Percentiles rank a stretch among this genome's conserved stretches.
Evolutionary conservation across 2,888 invertebrate species (phyloP).

Genomic region (Steinernema carpocapsae): DNA sequence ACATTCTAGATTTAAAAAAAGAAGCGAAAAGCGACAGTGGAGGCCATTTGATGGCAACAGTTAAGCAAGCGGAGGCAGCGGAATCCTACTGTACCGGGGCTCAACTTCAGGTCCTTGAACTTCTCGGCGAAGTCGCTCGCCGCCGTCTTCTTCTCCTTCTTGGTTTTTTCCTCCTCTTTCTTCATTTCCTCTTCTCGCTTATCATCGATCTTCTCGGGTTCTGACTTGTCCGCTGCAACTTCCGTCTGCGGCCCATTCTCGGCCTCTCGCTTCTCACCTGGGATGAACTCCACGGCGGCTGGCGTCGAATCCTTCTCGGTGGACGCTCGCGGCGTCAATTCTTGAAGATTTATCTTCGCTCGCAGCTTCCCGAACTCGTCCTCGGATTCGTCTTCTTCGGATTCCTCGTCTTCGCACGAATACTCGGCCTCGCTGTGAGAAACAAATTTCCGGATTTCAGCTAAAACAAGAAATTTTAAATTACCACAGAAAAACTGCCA

Average conservation of each 20-base stretch:
- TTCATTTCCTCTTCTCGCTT: not conserved
- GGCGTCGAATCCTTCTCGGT: slow-evolving; percentile 25
- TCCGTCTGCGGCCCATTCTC: not conserved
- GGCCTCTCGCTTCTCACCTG: slow-evolving; percentile 8
- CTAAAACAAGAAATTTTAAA: not conserved
- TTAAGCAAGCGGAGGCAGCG: not conserved
- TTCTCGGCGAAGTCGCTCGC: slow-evolving; percentile 23
- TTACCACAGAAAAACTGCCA: not conserved
- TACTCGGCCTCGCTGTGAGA: slow-evolving; percentile 31
- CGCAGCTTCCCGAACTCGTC: not conserved
- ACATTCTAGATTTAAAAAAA: too few species aligned
- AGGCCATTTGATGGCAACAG: not conserved
- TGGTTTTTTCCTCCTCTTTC: not conserved
- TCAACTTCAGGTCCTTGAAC: slow-evolving; percentile 22
- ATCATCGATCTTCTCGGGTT: not conserved
- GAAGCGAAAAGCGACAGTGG: not conserved
- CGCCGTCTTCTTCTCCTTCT: not conserved
- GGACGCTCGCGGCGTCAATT: slow-evolving; percentile 17
- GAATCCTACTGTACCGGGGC: slow-evolving; percentile 19
- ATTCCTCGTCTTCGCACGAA: slow-evolving; percentile 32
- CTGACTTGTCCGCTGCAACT: not conserved
- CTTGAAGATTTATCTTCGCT: not conserved
- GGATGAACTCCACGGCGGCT: not conserved
- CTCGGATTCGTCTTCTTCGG: not conserved
- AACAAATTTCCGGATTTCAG: slow-evolving; percentile 1